Evolutionary conservation across 2,797 vertebrate species (phyloP).

Genomic region (Anas bernieri): DNA sequence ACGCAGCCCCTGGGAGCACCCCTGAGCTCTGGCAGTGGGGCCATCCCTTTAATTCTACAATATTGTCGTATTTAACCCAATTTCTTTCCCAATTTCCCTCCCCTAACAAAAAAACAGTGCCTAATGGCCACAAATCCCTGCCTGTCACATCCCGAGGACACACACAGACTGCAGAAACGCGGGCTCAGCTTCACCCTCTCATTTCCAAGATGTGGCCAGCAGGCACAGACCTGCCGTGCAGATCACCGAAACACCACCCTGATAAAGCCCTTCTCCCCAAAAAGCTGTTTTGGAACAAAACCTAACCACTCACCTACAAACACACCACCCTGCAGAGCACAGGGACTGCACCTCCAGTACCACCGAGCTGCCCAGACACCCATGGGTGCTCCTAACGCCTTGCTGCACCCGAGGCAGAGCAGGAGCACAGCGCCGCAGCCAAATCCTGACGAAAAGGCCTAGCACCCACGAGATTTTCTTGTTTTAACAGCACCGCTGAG

Average conservation of each 20-base stretch:
- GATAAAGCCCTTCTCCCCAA: too few species aligned
- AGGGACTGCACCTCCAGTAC: not conserved
- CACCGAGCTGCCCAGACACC: not conserved
- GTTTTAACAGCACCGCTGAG: rapidly evolving
- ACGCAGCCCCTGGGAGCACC: not conserved
- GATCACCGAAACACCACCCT: rapidly evolving
- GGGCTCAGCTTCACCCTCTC: rapidly evolving
- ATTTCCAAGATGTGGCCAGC: too few species aligned
- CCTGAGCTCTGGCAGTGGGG: not conserved
- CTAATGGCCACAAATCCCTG: rapidly evolving
- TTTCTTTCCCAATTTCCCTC: too few species aligned
- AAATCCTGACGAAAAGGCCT: not conserved
- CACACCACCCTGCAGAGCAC: not conserved
- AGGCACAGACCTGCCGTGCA: too few species aligned
- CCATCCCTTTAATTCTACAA: rapidly evolving
- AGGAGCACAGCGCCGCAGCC: not conserved
- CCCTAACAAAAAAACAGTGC: too few species aligned
- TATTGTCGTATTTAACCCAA: not conserved
- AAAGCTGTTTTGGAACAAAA: not conserved
- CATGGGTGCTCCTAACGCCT: rapidly evolving
- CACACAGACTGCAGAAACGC: not conserved
- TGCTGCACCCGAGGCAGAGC: not conserved
- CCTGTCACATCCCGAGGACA: not conserved
- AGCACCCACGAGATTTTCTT: not conserved
- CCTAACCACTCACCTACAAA: not conserved